Evolutionary conservation across 1,140 invertebrate species (phyloP), one percentile per base, ranked within the genome.

Genomic region (Lepidurus couesii): DNA sequence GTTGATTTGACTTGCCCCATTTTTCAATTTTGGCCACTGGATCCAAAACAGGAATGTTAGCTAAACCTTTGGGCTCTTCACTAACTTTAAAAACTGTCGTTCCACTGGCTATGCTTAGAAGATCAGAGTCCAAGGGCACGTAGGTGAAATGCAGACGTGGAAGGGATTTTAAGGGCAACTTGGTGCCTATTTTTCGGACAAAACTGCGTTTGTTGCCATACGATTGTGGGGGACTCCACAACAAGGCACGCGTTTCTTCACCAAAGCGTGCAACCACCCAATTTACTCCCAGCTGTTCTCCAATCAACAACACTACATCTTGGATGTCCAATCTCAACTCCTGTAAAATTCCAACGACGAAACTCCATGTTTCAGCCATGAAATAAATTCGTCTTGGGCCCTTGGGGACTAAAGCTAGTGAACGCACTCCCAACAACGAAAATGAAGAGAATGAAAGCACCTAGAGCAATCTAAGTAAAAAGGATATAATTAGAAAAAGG

Each of bases 251-350:
- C 44, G 43, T 78, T 78, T 73, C 43, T 65, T 78, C 53, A 7
- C 16, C 21, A 74, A 78, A 74, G 44, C 8, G 65, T 44, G 75
- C 10, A n/a, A 75, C 45, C 42, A 75, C 73, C 21, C 65, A 42
- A 44, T 79, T 75, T 21, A 79, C 44, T 16, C 78, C 45, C 21
- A 79, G 73, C 21, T 79, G 78, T n/a, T 79, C 73, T 45, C 73
- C 78, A 44, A 79, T 74, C 43, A 79, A 45, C 73, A 74, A 75
- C n/a, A 74, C 11, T 21, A 79, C 65, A 75, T 79, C 78, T 44
- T 79, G 78, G n/a, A 79, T 43, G 73, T 79, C 78, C 21, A 79
- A 13, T 1, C 78, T n/a, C 3, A 79, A 47, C 24, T 79, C 78
- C n/a, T 79, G 78, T 11, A 79, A n/a, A 9, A 79, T 45, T 43